phyloP scores from a whole-genome alignment of 2,888 invertebrate genomes.

The Palloptera scutellata region DNA sequence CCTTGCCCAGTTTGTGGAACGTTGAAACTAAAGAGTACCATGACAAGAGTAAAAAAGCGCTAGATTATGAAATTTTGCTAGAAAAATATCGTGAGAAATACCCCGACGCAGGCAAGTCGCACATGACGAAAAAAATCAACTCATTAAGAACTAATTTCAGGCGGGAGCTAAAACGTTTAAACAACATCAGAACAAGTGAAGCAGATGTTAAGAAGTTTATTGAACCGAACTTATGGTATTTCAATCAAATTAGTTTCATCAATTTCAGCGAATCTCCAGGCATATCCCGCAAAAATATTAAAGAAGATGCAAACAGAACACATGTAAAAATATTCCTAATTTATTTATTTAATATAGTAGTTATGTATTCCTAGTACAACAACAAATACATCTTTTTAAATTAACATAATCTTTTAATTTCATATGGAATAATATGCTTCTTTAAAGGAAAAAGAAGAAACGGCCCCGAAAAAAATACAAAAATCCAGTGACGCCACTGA shows the following conservation, averaged over 20 bases:
- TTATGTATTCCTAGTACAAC: not conserved
- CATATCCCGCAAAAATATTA: too few species aligned
- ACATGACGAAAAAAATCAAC: conserved; percentile 9
- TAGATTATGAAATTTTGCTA: conserved; percentile 17
- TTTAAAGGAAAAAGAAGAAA: not conserved
- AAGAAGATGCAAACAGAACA: not conserved
- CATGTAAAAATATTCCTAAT: not conserved
- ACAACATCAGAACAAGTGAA: not conserved
- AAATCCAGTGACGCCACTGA: not conserved
- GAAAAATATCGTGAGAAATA: conserved; percentile 23
- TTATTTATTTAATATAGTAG: not conserved
- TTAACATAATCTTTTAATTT: not conserved
- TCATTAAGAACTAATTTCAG: not conserved
- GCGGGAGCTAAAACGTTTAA: not conserved
- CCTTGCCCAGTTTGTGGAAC: conserved; percentile 22
- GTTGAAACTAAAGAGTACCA: not conserved
- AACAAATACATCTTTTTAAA: not conserved
- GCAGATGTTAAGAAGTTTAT: not conserved
- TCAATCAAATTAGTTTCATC: not conserved
- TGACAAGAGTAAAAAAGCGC: not conserved
- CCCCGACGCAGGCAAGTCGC: not conserved
- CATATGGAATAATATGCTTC: too few species aligned
- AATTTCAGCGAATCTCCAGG: not conserved
- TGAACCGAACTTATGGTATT: not conserved
- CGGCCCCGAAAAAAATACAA: not conserved